These are phyloP conservation scores for Gnathonemus longibarbis DNA, from an alignment of 2,113 vertebrate species.

Conservation along the genomic window DNA sequence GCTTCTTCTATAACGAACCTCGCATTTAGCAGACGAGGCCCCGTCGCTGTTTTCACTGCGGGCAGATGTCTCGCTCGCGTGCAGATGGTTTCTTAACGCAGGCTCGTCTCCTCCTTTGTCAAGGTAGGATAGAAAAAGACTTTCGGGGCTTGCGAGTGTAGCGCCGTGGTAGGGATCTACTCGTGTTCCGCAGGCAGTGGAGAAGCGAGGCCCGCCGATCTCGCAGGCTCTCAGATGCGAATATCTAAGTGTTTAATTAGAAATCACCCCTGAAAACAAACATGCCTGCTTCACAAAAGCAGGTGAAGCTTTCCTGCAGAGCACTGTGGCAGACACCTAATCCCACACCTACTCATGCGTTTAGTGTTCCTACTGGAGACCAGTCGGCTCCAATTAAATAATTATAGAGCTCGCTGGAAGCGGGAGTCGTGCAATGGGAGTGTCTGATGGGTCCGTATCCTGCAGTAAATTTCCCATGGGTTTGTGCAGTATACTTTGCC, in stretches of 20 bases:
- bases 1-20: neutral
- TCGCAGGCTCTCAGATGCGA: neutral
- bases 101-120: slow-evolving; percentile 19
- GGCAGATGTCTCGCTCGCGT: slow-evolving; percentile 44
- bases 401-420: slow-evolving; percentile 18
- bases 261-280: slow-evolving; percentile 4
- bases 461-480: slow-evolving; percentile 20
- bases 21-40: neutral
- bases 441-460: slow-evolving; percentile 13
- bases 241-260: slow-evolving; percentile 11
- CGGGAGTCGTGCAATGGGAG: neutral
- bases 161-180: neutral
- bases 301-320: slow-evolving; percentile 17
- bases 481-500: slow-evolving; percentile 4
- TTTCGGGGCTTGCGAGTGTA: neutral
- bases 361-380: slow-evolving; percentile 25
- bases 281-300: neutral
- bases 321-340: slow-evolving; percentile 26
- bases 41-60: neutral
- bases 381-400: slow-evolving; percentile 37
- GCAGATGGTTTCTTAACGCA: slow-evolving; percentile 46
- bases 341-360: slow-evolving; percentile 26
- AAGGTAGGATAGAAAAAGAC: neutral
- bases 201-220: neutral
- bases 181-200: neutral